These are phyloP conservation scores for Pandemis corylana DNA, from an alignment of 2,888 invertebrate species.

Conservation along the genomic window DNA sequence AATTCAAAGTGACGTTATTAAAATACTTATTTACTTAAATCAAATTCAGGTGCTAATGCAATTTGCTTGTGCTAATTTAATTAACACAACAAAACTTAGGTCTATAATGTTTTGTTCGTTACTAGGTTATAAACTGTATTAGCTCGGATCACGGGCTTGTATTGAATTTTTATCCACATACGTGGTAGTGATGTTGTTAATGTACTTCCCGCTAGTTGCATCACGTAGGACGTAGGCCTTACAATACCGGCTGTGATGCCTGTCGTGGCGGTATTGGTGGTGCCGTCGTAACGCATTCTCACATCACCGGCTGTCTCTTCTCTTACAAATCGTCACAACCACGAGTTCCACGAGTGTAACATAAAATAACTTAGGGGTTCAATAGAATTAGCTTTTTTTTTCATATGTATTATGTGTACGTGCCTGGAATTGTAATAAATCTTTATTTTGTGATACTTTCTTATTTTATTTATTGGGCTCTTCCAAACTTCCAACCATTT, in stretches of 20 bases:
- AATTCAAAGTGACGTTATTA: constrained; percentile 1
- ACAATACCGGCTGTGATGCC: not conserved
- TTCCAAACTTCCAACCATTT: not conserved
- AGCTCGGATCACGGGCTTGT: too few relatives aligned
- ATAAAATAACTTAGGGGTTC: not conserved
- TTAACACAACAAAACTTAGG: constrained; percentile 1
- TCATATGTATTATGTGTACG: constrained; percentile 33
- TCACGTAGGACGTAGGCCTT: constrained; percentile 2
- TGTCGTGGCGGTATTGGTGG: too few relatives aligned
- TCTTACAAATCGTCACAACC: constrained; percentile 13
- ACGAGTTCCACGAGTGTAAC: constrained; percentile 10
- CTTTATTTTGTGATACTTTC: constrained; percentile 36
- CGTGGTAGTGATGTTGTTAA: not conserved
- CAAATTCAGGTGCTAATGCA: not conserved
- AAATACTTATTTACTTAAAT: not conserved
- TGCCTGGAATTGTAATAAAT: constrained; percentile 33
- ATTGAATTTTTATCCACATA: too few relatives aligned
- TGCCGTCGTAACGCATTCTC: not conserved
- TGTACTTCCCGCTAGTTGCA: not conserved
- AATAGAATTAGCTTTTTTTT: constrained; percentile 15
- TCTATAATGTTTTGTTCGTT: not conserved
- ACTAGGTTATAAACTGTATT: not conserved
- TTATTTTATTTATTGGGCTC: constrained; percentile 24
- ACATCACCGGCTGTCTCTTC: not conserved
- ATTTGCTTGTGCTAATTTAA: constrained; percentile 17